Evolutionary conservation across 30 jellyfish, hydroid and myxozoan genomes (phyloP).

Genomic region (Chrysaora quinquecirrha): DNA sequence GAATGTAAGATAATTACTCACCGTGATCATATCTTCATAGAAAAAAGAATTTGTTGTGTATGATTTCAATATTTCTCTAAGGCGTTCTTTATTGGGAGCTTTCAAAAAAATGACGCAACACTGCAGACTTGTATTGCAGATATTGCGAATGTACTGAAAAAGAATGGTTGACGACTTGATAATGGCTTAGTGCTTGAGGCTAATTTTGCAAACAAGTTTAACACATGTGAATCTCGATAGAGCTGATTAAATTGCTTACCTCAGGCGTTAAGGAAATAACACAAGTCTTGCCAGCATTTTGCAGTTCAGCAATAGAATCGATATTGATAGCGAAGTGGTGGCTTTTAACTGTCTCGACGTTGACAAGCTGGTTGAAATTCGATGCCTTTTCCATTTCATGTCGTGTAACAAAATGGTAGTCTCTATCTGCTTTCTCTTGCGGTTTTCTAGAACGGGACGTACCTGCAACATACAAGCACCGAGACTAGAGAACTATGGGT

Average conservation of each 20-base stretch:
- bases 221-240: too few relatives aligned
- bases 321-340: constrained; percentile 38
- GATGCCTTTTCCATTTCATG: constrained; percentile 55
- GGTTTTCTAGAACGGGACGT: constrained; percentile 56
- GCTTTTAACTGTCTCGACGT: constrained; percentile 23
- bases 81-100: constrained; percentile 40
- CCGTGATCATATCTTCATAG: constrained; percentile 12
- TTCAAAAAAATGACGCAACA: constrained; percentile 58
- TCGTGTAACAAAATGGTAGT: constrained; percentile 29
- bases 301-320: constrained; percentile 47
- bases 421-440: constrained; percentile 39
- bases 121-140: constrained; percentile 22
- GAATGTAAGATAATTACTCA: constrained; percentile 29
- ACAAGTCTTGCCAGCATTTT: constrained; percentile 47
- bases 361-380: constrained; percentile 41
- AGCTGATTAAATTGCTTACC: too few relatives aligned
- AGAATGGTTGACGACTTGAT: too few relatives aligned
- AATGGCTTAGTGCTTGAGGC: too few relatives aligned
- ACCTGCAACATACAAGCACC: too few relatives aligned
- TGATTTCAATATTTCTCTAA: constrained; percentile 12
- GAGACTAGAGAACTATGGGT: too few relatives aligned
- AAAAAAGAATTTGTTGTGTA: constrained; percentile 13
- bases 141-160: constrained; percentile 34
- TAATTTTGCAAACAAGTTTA: too few relatives aligned
- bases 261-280: constrained; percentile 43